Evolutionary conservation across 1,140 invertebrate species (phyloP).

Genomic region (Rhyzopertha dominica): DNA sequence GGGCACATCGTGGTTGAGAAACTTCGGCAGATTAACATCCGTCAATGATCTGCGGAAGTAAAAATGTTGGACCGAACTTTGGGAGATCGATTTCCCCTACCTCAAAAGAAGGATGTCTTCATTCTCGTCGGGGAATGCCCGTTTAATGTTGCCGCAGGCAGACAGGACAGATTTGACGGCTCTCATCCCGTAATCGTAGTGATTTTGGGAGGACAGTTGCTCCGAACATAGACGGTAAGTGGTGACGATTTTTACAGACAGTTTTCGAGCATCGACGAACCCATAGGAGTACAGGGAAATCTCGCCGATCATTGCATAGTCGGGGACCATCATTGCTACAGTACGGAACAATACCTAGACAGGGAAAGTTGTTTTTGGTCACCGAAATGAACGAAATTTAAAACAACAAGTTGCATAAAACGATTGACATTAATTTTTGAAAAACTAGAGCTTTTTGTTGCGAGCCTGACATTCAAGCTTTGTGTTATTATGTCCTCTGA

Average conservation of each 20-base stretch:
- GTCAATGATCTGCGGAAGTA: no score
- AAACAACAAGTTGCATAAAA: no score
- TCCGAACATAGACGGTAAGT: conserved; percentile 86
- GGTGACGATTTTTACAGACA: conserved; percentile 85
- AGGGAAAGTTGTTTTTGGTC: neutral
- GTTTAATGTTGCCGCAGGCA: conserved; percentile 82
- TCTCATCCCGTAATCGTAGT: conserved; percentile 89
- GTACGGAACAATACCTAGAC: conserved; percentile 72
- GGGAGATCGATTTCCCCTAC: no score
- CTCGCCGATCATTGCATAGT: conserved; percentile 88
- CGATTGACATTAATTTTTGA: no score
- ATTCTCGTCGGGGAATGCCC: conserved; percentile 75
- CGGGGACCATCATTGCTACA: conserved; percentile 94
- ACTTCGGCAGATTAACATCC: conserved; percentile 92
- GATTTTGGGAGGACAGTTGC: conserved; percentile 78
- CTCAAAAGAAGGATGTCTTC: conserved; percentile 73
- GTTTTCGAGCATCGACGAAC: conserved; percentile 71
- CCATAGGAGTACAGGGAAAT: conserved; percentile 88
- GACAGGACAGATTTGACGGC: conserved; percentile 79
- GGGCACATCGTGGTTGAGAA: conserved; percentile 81
- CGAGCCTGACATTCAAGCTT: no score
- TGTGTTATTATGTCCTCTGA: no score
- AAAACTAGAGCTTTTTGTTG: no score
- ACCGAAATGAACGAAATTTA: neutral
- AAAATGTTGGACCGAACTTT: no score